Conservation (phyloP, 2,797 vertebrate genomes). For the Loris lydekkerianus region DNA sequence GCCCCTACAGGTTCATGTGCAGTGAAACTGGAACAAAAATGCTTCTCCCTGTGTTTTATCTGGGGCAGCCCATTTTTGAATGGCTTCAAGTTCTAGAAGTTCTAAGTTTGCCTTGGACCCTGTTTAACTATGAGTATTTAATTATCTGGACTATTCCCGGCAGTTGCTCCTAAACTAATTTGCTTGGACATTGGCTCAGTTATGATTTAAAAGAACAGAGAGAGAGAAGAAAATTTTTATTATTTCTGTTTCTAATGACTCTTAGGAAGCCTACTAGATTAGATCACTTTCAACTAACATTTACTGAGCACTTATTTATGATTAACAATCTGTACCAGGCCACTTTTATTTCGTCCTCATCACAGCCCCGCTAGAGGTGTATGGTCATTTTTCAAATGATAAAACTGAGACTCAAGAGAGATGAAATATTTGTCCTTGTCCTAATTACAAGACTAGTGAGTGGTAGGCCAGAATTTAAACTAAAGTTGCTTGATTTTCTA, state of each 20-base stretch:
- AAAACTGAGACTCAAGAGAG: constrained; percentile 4
- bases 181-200: constrained; percentile 78
- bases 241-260: constrained; percentile 69
- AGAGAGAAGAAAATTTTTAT: constrained; percentile 64
- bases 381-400: constrained; percentile 23
- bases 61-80: constrained; percentile 29
- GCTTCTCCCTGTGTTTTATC: constrained; percentile 67
- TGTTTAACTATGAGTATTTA: background rate
- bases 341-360: background rate
- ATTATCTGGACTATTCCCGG: constrained; percentile 50
- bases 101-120: constrained; percentile 70
- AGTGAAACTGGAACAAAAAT: constrained; percentile 65
- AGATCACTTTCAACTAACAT: constrained; percentile 37
- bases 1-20: background rate
- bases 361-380: background rate
- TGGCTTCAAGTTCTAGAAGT: constrained; percentile 66
- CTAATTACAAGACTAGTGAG: constrained; percentile 15
- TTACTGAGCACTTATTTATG: background rate
- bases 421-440: constrained; percentile 34
- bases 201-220: constrained; percentile 34
- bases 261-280: constrained; percentile 65
- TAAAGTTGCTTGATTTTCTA: background rate
- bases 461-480: background rate
- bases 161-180: constrained; percentile 80
- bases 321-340: background rate